phyloP scores from a whole-genome alignment of 2,113 vertebrate species.

The Cryptomyrus ogoouensis region DNA sequence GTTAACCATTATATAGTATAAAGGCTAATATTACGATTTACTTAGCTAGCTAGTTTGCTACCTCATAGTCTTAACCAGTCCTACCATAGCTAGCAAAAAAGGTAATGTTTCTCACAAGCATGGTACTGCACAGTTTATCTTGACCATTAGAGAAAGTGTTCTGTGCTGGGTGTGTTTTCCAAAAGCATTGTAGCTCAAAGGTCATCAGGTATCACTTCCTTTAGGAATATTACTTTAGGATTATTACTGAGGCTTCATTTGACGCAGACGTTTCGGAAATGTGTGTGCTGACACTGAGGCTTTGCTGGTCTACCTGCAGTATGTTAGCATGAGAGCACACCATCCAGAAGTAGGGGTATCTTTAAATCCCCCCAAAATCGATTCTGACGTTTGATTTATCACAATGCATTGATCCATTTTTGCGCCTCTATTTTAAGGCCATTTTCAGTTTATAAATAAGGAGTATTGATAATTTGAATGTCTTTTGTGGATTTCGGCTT shows the following conservation, averaged over 20 bases:
- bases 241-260: background rate
- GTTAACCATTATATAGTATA: background rate
- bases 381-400: background rate
- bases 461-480: background rate
- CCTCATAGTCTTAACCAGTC: background rate
- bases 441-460: background rate
- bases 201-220: background rate
- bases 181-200: background rate
- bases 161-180: background rate
- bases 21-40: background rate
- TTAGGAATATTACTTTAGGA: background rate
- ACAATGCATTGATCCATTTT: background rate
- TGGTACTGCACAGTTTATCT: background rate
- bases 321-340: background rate
- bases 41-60: background rate
- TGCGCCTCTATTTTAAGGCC: background rate
- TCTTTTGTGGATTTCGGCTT: background rate
- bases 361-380: background rate
- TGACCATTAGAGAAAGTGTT: background rate
- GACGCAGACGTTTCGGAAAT: no score
- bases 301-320: background rate
- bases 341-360: background rate
- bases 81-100: background rate
- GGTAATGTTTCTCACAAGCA: background rate
- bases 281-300: background rate